A percentile compares a stretch with the other conserved stretches of the same genome.
Evolutionary conservation across 2,113 vertebrate genomes (phyloP).

Genomic region (Oreochromis niloticus): DNA sequence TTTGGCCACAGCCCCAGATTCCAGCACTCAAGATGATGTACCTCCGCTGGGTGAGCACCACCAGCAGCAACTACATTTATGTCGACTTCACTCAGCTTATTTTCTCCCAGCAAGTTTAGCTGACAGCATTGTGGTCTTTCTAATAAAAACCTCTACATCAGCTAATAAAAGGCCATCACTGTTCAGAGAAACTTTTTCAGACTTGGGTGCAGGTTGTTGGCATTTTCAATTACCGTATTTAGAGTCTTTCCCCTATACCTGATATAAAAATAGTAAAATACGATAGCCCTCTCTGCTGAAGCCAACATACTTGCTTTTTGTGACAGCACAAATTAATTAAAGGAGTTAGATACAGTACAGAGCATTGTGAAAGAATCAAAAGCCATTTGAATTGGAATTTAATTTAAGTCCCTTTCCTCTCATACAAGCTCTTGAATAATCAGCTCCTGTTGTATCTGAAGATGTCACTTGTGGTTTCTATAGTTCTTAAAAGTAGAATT

Average conservation of each 20-base stretch:
- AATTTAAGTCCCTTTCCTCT: not conserved
- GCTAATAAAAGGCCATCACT: not conserved
- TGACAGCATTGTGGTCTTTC: not conserved
- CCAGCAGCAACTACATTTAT: not conserved
- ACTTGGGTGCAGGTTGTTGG: not conserved
- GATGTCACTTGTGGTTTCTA: not conserved
- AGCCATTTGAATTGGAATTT: not conserved
- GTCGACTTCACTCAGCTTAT: not conserved
- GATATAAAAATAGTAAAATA: not conserved
- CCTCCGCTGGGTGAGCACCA: conserved; percentile 75
- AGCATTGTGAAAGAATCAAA: not conserved
- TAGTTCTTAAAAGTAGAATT: not conserved
- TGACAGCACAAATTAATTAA: not conserved
- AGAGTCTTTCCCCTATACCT: not conserved
- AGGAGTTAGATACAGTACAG: not conserved
- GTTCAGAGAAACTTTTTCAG: not conserved
- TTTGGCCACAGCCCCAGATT: conserved; percentile 73
- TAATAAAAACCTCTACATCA: not conserved
- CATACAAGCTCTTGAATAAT: not conserved
- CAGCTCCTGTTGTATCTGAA: not conserved
- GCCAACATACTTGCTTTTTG: not conserved
- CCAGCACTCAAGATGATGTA: conserved; percentile 69
- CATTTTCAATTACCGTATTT: not conserved
- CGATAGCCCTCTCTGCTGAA: not conserved
- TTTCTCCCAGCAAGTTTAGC: not conserved